Evolutionary conservation across 2,797 vertebrate genomes (phyloP).

Genomic region (Scleropages formosus): DNA sequence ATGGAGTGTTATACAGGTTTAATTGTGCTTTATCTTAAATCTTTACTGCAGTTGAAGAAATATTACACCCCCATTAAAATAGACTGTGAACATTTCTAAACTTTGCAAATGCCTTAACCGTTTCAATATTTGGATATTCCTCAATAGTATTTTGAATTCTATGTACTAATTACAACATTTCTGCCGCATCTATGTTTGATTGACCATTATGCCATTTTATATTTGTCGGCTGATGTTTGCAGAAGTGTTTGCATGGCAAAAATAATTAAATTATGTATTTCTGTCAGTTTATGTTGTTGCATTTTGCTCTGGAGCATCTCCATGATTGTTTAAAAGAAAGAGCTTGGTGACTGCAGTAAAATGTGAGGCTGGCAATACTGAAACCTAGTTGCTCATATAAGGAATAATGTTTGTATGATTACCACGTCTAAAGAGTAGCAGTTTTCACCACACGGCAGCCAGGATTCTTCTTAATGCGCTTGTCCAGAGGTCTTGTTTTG

Average conservation of each 20-base stretch:
- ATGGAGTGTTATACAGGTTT: neutral
- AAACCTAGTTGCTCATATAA: too few relatives aligned
- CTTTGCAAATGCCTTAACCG: neutral
- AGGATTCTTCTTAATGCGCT: too few relatives aligned
- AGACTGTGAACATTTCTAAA: constrained; percentile 69
- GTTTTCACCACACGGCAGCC: too few relatives aligned
- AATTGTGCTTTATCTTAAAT: constrained; percentile 25
- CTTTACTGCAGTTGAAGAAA: constrained; percentile 81
- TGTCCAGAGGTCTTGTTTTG: too few relatives aligned
- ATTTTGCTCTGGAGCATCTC: neutral
- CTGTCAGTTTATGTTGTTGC: constrained; percentile 1
- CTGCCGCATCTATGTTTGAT: constrained; percentile 55
- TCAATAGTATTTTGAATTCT: constrained; percentile 41
- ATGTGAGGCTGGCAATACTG: too few relatives aligned
- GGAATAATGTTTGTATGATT: too few relatives aligned
- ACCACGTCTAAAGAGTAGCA: too few relatives aligned
- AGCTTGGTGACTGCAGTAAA: neutral
- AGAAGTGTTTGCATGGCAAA: constrained; percentile 75
- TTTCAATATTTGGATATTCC: neutral
- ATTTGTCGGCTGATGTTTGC: constrained; percentile 67
- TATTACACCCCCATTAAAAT: constrained; percentile 74
- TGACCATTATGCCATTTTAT: constrained; percentile 64
- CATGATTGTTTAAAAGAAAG: too few relatives aligned
- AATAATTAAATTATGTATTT: constrained; percentile 65
- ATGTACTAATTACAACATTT: constrained; percentile 51